phyloP scores from a whole-genome alignment of 2,113 vertebrate species.

The Dicerorhinus sumatrensis region DNA sequence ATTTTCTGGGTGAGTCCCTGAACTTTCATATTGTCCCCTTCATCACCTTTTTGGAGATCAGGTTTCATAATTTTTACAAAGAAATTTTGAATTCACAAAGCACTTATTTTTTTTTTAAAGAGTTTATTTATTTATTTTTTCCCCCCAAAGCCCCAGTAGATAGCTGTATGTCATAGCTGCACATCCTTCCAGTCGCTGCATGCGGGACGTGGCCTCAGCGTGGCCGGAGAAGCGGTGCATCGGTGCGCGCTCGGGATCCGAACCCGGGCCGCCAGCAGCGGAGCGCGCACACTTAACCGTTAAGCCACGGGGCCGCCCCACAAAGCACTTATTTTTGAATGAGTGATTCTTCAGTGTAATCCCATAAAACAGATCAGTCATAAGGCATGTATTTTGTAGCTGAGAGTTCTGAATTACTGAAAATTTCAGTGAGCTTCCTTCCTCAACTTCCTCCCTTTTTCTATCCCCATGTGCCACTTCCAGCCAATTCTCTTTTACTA shows the following conservation, averaged over 20 bases:
- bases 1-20: not conserved
- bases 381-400: not conserved
- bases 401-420: not conserved
- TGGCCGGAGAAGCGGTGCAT: too few species aligned
- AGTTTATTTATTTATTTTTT: too few species aligned
- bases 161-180: too few species aligned
- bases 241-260: too few species aligned
- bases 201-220: too few species aligned
- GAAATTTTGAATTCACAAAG: conserved; percentile 30
- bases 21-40: not conserved
- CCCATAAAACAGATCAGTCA: not conserved
- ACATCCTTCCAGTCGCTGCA: too few species aligned
- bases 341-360: not conserved
- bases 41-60: not conserved
- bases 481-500: not conserved
- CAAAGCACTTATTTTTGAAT: conserved; percentile 1
- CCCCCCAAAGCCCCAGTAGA: too few species aligned
- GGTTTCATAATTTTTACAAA: not conserved
- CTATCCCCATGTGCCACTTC: not conserved
- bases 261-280: too few species aligned
- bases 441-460: not conserved
- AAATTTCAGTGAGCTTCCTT: not conserved
- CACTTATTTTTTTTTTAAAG: conserved; percentile 16
- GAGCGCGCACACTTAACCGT: too few species aligned
- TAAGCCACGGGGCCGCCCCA: too few species aligned